Evolutionary conservation across 2,797 vertebrate genomes (phyloP), one percentile per base, ranked within the genome.

Genomic region (Falco rusticolus): DNA sequence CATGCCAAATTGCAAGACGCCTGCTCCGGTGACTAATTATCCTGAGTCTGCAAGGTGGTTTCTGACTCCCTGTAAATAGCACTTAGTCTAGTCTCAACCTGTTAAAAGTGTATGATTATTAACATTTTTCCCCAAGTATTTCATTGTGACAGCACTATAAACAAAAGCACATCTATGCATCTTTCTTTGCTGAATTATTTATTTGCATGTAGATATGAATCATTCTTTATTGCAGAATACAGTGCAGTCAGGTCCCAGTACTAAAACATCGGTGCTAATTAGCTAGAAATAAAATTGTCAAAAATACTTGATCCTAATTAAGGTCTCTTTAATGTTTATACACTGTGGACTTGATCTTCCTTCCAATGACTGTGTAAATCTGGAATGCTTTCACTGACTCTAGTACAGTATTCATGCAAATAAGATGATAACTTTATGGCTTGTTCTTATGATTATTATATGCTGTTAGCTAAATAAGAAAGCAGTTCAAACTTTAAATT

Each of bases 281-380:
- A 97, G 86, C 94, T 91, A 94, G 88, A 98, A 97, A 96, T 97
- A 95, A 91, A 97, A 94, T 97, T 96, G 96, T 94, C 53, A 93
- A 85, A 97, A 96, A 96, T 43, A 41, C 81, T 95, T 95, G 81
- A 92, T 96, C 79, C 84, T 97, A 95, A 97, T 97, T 96, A 97
- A 54, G 77, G 68, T 91, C 33, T 78, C 70, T 78, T 95, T 95
- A 91, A 84, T 95, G 82, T 94, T 68, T 43, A 74, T 95, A 91
- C 71, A 76, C 69, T 65, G 33, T 74, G 54, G 87, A 57, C 83
- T 90, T 90, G 70, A 84, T 92, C 81, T 94, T 93, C 80, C 33
- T 95, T 70, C 78, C 78, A 66, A 41, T 60, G 51, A 53, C 79
- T 91, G 28, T 77, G 79, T 95, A 93, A 90, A 95, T 96, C 87